A percentile compares a stretch with the other conserved stretches of the same genome.
phyloP scores from a whole-genome alignment of 2,113 vertebrate species.

The Archilochus colubris region DNA sequence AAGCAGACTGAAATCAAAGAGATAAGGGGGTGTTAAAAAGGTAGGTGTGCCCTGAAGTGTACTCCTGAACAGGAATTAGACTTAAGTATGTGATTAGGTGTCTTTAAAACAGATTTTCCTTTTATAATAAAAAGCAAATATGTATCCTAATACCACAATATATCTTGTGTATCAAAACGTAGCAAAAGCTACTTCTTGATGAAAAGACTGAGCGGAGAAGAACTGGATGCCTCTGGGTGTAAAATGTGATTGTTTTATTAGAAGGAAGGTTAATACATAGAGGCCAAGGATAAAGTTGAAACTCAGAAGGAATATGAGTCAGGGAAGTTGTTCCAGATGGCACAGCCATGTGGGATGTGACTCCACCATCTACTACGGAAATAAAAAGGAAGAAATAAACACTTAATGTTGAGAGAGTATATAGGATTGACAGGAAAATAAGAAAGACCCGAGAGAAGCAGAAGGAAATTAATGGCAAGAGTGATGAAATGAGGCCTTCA shows the following conservation, averaged over 20 bases:
- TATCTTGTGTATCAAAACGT: not conserved
- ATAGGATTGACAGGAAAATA: slow-evolving; percentile 4
- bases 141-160: not conserved
- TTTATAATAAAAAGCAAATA: not conserved
- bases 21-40: not conserved
- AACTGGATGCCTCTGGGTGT: slow-evolving; percentile 28
- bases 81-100: not conserved
- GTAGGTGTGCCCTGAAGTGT: not conserved
- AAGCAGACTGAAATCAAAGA: not conserved
- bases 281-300: slow-evolving; percentile 42
- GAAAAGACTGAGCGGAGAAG: slow-evolving; percentile 3
- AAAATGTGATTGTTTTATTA: slow-evolving; percentile 32
- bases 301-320: slow-evolving; percentile 42
- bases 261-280: slow-evolving; percentile 25
- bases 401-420: not conserved
- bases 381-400: slow-evolving; percentile 44
- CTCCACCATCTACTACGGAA: slow-evolving; percentile 28
- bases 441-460: slow-evolving; percentile 2
- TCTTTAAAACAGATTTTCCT: slow-evolving; percentile 9
- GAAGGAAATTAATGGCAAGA: slow-evolving; percentile 15
- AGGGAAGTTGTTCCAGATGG: slow-evolving; percentile 55
- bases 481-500: slow-evolving; percentile 6
- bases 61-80: not conserved
- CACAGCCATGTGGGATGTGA: slow-evolving; percentile 35
- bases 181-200: not conserved